Conservation (phyloP, 2,113 vertebrate genomes). For the Gorsachius goisagi region DNA sequence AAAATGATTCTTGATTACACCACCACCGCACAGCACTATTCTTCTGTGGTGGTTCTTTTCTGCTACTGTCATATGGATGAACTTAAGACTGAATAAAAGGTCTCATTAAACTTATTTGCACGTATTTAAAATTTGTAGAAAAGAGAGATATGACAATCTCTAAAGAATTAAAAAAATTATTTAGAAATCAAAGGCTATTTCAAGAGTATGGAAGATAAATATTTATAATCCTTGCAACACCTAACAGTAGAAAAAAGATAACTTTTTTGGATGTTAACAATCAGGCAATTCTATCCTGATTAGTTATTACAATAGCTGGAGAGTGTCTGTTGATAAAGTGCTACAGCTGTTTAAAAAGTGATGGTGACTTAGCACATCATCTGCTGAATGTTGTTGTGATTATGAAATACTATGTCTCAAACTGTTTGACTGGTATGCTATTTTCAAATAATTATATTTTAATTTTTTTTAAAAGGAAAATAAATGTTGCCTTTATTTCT, state of each 20-base stretch:
- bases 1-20: neutral
- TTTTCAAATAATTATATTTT: neutral
- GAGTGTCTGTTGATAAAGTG: neutral
- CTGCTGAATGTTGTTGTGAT: neutral
- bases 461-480: neutral
- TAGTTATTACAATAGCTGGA: neutral
- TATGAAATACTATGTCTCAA: neutral
- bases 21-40: neutral
- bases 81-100: neutral
- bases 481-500: neutral
- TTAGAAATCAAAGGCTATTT: neutral
- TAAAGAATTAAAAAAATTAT: neutral
- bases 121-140: neutral
- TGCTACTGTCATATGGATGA: neutral
- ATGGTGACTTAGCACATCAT: neutral
- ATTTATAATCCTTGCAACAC: neutral
- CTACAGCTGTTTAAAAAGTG: neutral
- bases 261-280: neutral
- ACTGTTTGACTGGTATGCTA: neutral
- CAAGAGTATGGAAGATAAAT: neutral
- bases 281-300: neutral
- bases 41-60: neutral
- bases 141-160: neutral
- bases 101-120: neutral
- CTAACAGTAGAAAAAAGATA: neutral